Percentiles rank a stretch among this genome's conserved stretches.
Conservation (phyloP, 2,797 vertebrate species). For the Ataeniobius toweri region DNA sequence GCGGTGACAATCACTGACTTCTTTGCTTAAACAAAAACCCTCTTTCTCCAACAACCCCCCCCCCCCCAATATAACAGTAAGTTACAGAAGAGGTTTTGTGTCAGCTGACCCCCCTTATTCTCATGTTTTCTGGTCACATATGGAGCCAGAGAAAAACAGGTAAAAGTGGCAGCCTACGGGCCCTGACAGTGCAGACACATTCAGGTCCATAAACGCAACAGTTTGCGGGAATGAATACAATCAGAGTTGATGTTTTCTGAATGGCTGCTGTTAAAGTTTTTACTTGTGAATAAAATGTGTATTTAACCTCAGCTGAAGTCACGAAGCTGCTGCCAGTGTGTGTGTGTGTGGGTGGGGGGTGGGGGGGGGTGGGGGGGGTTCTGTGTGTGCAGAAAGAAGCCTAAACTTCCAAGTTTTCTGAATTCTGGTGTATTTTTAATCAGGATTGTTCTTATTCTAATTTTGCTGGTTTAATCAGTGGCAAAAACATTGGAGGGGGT, state of each 20-base stretch:
- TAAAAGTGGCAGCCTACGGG: constrained; percentile 16
- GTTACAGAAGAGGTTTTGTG: constrained; percentile 36
- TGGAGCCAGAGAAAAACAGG: constrained; percentile 42
- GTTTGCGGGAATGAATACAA: constrained; percentile 55
- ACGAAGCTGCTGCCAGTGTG: constrained; percentile 30
- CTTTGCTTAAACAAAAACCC: constrained; percentile 35
- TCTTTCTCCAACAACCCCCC: not conserved
- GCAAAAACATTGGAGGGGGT: too few species aligned
- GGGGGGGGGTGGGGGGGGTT: too few species aligned
- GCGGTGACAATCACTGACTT: constrained; percentile 80
- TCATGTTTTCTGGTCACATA: constrained; percentile 36
- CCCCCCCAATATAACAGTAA: constrained; percentile 31
- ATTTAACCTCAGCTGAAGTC: constrained; percentile 61
- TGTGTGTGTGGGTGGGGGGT: too few species aligned
- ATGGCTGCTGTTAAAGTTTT: constrained; percentile 70
- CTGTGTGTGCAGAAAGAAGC: not conserved
- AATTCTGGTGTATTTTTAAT: not conserved
- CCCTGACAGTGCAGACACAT: constrained; percentile 36
- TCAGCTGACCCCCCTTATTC: constrained; percentile 25
- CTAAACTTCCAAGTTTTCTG: not conserved
- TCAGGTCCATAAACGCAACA: constrained; percentile 55
- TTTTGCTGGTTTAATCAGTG: not conserved
- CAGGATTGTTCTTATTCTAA: not conserved
- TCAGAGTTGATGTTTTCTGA: constrained; percentile 60
- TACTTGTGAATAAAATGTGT: constrained; percentile 73